Evolutionary conservation across 2,797 vertebrate genomes (phyloP), one percentile per base, ranked within the genome.

Genomic region (Salmo trutta): DNA sequence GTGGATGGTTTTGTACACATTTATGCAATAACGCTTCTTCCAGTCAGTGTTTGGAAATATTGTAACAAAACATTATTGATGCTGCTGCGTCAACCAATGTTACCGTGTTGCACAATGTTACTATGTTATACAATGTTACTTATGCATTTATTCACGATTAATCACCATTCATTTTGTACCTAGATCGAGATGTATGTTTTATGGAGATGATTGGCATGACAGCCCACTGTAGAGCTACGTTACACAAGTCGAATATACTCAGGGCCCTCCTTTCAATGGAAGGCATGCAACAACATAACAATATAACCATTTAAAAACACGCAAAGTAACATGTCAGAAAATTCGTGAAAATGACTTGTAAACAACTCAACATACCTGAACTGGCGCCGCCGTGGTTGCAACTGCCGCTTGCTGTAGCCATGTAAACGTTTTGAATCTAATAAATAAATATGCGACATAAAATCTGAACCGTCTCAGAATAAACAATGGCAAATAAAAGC

Each of bases 401-500:
- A 41, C 21, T 79, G 36, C 70, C 82, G n/a, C 79, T 79, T 52
- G 86, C 47, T 53, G 80, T 64, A 59, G 91, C 90, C 93, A 94
- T 94, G 67, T 75, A 47, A 73, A 53, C 62, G 31, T 73, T 73
- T 81, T 71, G 51, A 71, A 79, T 79, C 41, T 66, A 84, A 84
- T 52, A 77, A 83, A 80, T n/a, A 76, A 5, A 12, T 52, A 7
- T 71, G 27, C 19, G 4, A 75, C 53, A 8, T 81, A 29, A 54
- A 41, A 1, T 59, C 24, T 29, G 33, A 64, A 73, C 10, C 51
- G 56, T 66, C 6, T 33, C 41, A 21, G 19, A 51, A 66, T 31
- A 31, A 47, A 36, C 33, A 67, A 4, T 5, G 12, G n/a, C 56
- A 68, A 54, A 56, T 71, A n/a, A 27, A 62, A 69, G 56, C 24